A percentile compares a stretch with the other conserved stretches of the same genome.
phyloP scores from a whole-genome alignment of 2,888 invertebrate genomes.

The Pristionchus fissidentatus region DNA sequence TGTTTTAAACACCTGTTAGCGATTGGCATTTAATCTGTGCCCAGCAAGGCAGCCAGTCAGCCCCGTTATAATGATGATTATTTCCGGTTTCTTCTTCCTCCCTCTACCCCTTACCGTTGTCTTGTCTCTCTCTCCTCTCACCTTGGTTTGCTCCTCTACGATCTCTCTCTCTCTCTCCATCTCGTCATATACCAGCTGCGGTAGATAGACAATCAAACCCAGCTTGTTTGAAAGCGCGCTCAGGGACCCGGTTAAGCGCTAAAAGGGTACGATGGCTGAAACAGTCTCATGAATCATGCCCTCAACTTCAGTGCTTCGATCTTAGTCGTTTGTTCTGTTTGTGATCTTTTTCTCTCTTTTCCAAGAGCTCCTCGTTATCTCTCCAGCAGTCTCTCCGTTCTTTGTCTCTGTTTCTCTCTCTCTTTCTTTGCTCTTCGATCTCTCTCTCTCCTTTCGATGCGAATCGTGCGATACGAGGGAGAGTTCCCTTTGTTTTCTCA shows the following conservation, averaged over 20 bases:
- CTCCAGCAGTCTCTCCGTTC: conserved; percentile 34
- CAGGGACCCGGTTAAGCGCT: too few relatives aligned
- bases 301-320: too few relatives aligned
- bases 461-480: conserved; percentile 11
- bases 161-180: too few relatives aligned
- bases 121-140: conserved; percentile 10
- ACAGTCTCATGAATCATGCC: too few relatives aligned
- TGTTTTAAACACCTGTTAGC: neutral
- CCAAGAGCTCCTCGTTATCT: conserved; percentile 14
- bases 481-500: conserved; percentile 27
- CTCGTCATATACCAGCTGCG: neutral
- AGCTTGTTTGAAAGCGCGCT: too few relatives aligned
- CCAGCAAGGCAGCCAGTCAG: neutral
- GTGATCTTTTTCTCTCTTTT: neutral
- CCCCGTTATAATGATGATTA: conserved; percentile 40
- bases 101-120: conserved; percentile 1
- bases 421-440: neutral
- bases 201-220: too few relatives aligned
- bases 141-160: conserved; percentile 14
- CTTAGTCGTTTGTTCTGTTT: conserved; percentile 2
- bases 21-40: neutral
- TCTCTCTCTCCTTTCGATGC: conserved; percentile 17
- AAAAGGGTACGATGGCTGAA: too few relatives aligned
- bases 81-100: conserved; percentile 13
- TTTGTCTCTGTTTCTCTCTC: neutral